Percentiles rank a stretch among this genome's conserved stretches.
Evolutionary conservation across 2,113 vertebrate species (phyloP).

Genomic region (Mirounga angustirostris): DNA sequence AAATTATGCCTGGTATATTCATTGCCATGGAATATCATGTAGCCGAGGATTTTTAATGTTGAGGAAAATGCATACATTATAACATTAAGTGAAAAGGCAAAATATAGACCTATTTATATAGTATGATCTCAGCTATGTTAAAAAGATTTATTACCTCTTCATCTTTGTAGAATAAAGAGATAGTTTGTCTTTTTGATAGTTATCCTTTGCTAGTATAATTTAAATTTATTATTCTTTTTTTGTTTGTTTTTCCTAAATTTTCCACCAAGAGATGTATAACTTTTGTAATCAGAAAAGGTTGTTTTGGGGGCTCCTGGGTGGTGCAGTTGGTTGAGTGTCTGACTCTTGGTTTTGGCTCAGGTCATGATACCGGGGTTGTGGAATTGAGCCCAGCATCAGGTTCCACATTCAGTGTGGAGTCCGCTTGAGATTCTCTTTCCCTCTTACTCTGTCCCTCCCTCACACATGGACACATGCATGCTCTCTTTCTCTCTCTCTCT

Average conservation of each 20-base stretch:
- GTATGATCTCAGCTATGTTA: neutral
- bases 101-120: neutral
- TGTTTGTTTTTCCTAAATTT: slow-evolving; percentile 6
- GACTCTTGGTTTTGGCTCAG: neutral
- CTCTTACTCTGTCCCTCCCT: neutral
- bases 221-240: slow-evolving; percentile 22
- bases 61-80: slow-evolving; percentile 18
- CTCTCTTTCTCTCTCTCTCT: neutral
- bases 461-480: too few relatives aligned
- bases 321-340: neutral
- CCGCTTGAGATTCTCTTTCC: neutral
- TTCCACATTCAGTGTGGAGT: neutral
- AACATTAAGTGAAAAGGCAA: slow-evolving; percentile 34
- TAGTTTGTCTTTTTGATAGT: neutral
- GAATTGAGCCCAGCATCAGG: neutral
- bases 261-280: neutral
- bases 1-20: neutral
- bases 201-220: neutral
- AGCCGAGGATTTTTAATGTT: slow-evolving; percentile 38
- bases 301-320: neutral
- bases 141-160: neutral
- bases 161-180: neutral
- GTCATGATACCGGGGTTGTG: neutral
- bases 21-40: neutral
- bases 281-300: slow-evolving; percentile 23